Base-by-base conservation (phyloP, 2,888 invertebrate species). In the Drepana falcataria region DNA sequence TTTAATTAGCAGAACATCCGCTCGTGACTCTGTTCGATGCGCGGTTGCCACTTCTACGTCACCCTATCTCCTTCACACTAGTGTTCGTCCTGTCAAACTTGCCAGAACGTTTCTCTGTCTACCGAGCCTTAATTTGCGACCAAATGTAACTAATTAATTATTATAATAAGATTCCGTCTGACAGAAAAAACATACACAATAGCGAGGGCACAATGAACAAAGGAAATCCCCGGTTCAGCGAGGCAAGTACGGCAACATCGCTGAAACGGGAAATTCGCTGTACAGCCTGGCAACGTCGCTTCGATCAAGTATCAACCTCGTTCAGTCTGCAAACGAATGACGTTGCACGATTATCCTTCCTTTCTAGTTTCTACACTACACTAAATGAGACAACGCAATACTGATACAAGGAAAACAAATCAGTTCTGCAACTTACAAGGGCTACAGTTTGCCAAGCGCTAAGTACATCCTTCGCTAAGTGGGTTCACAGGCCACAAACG, bases 1-100 rank as follows among this genome's bases (percentile, higher is more conserved):
- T 90, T 91, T 91, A 91, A 91, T 91, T 91, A 91, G 88, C 88
- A 89, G 91, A 90, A 91, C 89, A 91, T 91, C 91, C 91, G 91
- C 88, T 90, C 89, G 83, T 86, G 84, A 85, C 84, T 86, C 73
- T 79, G 75, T 77, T 72, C 73, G 77, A 81, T 78, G 87, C 89
- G 85, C 74, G 75, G 90, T 88, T 90, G 90, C 88, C 90, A 84
- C 79, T 78, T 83, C 73, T 76, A 78, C 73, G 60, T 64, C 71
- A 67, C 67, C 67, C 76, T 74, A 64, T 86, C 86, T 79, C 85
- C 73, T 75, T 89, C 81, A 53, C 77, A 73, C 84, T 59, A 60
- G 65, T 62, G 62, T 65, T 67, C 60, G 68, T 66, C 73, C 71
- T 72, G 77, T 76, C 59, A 61, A 61, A 64, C 59, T 55, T 59